A percentile compares a stretch with the other conserved stretches of the same genome.
Conservation (phyloP, 2,888 invertebrate genomes). For the Ennomos erosarius region DNA sequence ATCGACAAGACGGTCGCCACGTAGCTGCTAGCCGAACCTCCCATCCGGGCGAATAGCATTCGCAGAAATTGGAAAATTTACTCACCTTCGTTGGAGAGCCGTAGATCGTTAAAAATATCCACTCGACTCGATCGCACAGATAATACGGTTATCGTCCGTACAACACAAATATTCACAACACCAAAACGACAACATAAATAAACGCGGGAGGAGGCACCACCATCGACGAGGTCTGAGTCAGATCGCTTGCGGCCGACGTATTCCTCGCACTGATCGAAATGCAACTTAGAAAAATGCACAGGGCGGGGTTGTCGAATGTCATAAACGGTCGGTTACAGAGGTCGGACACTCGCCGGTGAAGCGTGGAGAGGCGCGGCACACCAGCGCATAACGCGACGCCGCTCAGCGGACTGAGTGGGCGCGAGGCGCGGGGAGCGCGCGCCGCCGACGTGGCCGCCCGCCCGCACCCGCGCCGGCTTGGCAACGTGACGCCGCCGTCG, state of each 20-base stretch:
- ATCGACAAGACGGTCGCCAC: constrained; percentile 71
- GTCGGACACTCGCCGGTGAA: constrained; percentile 74
- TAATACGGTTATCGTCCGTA: constrained; percentile 83
- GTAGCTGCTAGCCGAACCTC: constrained; percentile 67
- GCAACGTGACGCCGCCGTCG: constrained; percentile 50
- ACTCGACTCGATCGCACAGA: constrained; percentile 79
- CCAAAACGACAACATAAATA: constrained; percentile 85
- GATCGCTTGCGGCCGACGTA: constrained; percentile 65
- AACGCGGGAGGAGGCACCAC: constrained; percentile 73
- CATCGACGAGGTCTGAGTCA: constrained; percentile 53
- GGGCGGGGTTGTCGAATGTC: constrained; percentile 84
- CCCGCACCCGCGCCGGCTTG: constrained; percentile 49
- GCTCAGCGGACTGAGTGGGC: constrained; percentile 66
- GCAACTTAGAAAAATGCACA: constrained; percentile 79
- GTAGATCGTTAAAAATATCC: constrained; percentile 80
- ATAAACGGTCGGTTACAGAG: constrained; percentile 80
- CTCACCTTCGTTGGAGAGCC: constrained; percentile 74
- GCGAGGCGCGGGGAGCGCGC: constrained; percentile 55
- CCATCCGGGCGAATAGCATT: constrained; percentile 53
- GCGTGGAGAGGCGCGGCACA: constrained; percentile 56
- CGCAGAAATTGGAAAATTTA: constrained; percentile 59
- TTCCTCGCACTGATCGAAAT: constrained; percentile 77
- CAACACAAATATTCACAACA: constrained; percentile 84
- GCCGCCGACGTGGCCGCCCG: constrained; percentile 33
- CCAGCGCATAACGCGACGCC: constrained; percentile 67